phyloP scores from a whole-genome alignment of 1,140 invertebrate genomes.

The Rhizoglyphus robini region DNA sequence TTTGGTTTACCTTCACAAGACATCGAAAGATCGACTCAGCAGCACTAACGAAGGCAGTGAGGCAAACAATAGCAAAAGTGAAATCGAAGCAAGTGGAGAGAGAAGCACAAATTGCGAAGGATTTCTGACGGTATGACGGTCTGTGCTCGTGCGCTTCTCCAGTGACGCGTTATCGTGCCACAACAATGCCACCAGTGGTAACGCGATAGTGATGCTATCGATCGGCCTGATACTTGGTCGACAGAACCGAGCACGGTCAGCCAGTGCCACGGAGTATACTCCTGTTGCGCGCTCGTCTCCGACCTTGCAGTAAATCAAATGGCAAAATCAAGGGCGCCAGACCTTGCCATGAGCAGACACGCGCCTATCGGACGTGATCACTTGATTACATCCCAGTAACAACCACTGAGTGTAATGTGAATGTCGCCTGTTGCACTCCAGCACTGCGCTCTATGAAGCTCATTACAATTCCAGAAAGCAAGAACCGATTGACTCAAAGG shows the following conservation, averaged over 20 bases:
- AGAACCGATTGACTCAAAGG: no score
- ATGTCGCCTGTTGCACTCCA: no score
- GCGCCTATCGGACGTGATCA: no score
- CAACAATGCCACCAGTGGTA: background rate
- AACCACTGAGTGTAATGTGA: no score
- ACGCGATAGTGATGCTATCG: background rate
- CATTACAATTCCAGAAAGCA: no score
- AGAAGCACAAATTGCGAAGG: background rate
- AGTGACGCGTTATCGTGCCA: background rate
- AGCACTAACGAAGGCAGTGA: background rate
- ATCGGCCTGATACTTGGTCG: background rate
- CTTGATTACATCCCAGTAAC: no score
- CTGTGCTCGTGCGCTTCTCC: no score
- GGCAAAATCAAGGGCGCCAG: background rate
- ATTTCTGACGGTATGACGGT: background rate
- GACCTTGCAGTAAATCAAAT: background rate
- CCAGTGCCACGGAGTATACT: no score
- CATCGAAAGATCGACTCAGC: background rate
- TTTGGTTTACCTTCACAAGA: no score
- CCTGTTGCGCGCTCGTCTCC: background rate
- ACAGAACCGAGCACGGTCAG: background rate
- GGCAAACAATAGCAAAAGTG: background rate
- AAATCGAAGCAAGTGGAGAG: background rate
- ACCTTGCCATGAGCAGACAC: no score
- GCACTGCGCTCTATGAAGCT: no score